A percentile compares a stretch with the other conserved stretches of the same genome.
Conservation (phyloP, 1,140 invertebrate genomes). For the Scaptomyza montana region DNA sequence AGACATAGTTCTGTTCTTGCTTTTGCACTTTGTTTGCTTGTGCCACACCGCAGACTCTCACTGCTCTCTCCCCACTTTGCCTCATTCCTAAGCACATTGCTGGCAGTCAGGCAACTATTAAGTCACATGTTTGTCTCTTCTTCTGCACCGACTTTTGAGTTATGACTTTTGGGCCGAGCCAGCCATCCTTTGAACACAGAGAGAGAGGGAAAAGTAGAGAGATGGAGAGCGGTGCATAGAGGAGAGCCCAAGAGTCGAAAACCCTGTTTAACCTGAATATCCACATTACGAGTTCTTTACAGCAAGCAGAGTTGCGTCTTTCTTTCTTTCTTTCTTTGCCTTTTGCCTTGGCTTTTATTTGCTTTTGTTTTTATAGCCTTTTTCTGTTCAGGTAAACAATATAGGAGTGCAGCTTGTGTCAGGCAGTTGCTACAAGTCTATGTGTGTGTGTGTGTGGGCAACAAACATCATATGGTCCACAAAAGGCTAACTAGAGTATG, state of each 20-base stretch:
- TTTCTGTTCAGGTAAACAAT: slow-evolving; percentile 75
- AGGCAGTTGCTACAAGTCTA: neutral
- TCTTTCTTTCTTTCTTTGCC: slow-evolving; percentile 15
- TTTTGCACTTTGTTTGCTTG: slow-evolving; percentile 16
- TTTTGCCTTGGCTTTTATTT: slow-evolving; percentile 59
- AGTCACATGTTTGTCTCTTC: slow-evolving; percentile 59
- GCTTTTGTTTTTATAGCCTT: slow-evolving; percentile 77
- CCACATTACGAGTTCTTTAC: slow-evolving; percentile 61
- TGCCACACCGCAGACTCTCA: slow-evolving; percentile 3
- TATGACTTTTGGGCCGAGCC: slow-evolving; percentile 60
- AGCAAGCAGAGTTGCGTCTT: slow-evolving; percentile 17
- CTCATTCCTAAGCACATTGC: neutral
- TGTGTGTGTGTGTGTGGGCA: neutral
- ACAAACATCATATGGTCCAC: slow-evolving; percentile 57
- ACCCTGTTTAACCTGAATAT: slow-evolving; percentile 80
- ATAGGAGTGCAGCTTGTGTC: neutral
- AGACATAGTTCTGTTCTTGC: slow-evolving; percentile 13
- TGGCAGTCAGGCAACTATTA: slow-evolving; percentile 53
- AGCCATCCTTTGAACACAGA: slow-evolving; percentile 54
- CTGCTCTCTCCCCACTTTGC: neutral
- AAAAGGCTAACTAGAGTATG: neutral
- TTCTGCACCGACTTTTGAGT: slow-evolving; percentile 65
- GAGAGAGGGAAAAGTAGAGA: neutral
- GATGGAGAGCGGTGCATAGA: neutral
- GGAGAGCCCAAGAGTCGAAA: slow-evolving; percentile 26